Conservation (phyloP, 2,797 vertebrate genomes). For the Corythornis leucogaster region DNA sequence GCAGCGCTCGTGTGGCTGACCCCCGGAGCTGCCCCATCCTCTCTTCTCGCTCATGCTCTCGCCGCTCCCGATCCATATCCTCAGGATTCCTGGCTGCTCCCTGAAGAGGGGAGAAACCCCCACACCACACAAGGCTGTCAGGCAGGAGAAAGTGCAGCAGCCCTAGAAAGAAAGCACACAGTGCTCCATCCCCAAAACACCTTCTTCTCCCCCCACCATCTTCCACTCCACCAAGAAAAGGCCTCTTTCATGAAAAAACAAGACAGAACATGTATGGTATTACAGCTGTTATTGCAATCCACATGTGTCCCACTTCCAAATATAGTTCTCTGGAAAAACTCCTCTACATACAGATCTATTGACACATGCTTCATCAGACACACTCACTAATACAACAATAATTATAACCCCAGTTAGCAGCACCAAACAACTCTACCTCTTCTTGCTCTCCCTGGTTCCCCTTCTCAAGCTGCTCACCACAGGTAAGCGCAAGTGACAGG, state of each 20-base stretch:
- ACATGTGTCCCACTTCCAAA: background rate
- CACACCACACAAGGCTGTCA: fast-evolving
- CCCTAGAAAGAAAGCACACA: fast-evolving
- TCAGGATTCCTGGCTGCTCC: conserved; percentile 93
- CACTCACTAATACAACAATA: background rate
- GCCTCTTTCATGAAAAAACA: background rate
- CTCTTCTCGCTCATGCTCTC: conserved; percentile 92
- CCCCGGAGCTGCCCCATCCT: conserved; percentile 88
- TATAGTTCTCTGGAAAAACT: background rate
- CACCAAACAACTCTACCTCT: background rate
- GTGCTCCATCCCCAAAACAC: background rate
- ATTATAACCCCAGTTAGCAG: background rate
- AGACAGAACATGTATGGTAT: background rate
- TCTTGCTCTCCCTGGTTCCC: background rate
- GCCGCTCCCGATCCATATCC: conserved; percentile 91
- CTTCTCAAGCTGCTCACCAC: background rate
- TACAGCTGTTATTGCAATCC: background rate
- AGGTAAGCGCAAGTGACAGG: background rate
- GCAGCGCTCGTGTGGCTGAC: conserved; percentile 87
- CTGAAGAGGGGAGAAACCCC: conserved; percentile 67
- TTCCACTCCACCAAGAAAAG: background rate
- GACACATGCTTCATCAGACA: background rate
- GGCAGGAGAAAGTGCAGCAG: background rate
- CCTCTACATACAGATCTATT: background rate
- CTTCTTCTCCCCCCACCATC: fast-evolving